A percentile compares a stretch with the other conserved stretches of the same genome.
Evolutionary conservation across 37 sponge, comb jelly and placozoan species (phyloP).

Genomic region (Halisarca cf. caerulea): DNA sequence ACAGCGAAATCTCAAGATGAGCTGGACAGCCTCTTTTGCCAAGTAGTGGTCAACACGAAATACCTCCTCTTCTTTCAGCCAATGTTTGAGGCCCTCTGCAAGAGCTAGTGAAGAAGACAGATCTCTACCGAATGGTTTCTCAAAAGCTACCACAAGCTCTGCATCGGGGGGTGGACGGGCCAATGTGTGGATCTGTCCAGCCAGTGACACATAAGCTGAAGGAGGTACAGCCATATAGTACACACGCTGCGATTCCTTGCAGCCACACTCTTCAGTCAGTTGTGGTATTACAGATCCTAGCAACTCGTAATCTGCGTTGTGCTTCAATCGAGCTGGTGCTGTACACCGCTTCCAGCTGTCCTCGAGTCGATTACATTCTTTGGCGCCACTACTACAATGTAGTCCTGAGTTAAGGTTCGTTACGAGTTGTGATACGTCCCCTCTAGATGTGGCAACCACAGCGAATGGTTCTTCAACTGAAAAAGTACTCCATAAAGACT

Average conservation of each 20-base stretch:
- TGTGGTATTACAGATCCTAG: slow-evolving; percentile 19
- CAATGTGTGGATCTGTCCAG: slow-evolving; percentile 38
- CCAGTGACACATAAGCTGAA: slow-evolving; percentile 49
- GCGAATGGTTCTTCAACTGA: not conserved
- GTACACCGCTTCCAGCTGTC: not conserved
- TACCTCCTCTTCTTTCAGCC: slow-evolving; percentile 59
- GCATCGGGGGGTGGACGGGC: not conserved
- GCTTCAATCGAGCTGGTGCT: not conserved
- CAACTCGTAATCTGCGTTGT: slow-evolving; percentile 33
- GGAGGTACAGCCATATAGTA: slow-evolving; percentile 88
- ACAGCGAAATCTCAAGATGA: slow-evolving; percentile 43
- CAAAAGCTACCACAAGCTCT: slow-evolving; percentile 49
- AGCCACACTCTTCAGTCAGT: not conserved
- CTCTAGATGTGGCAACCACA: slow-evolving; percentile 41
- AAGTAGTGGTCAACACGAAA: slow-evolving; percentile 86
- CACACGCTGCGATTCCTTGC: slow-evolving; percentile 39
- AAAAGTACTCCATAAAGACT: slow-evolving; percentile 41
- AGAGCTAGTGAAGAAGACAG: not conserved
- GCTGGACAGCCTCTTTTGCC: slow-evolving; percentile 61
- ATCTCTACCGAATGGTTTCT: slow-evolving; percentile 23
- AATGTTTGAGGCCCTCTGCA: slow-evolving; percentile 12
- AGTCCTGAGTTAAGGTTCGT: not conserved
- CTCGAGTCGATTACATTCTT: not conserved
- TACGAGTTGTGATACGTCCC: not conserved
- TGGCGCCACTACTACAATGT: not conserved